Conservation (phyloP, 2,888 invertebrate species). For the Metallyticus violacea region DNA sequence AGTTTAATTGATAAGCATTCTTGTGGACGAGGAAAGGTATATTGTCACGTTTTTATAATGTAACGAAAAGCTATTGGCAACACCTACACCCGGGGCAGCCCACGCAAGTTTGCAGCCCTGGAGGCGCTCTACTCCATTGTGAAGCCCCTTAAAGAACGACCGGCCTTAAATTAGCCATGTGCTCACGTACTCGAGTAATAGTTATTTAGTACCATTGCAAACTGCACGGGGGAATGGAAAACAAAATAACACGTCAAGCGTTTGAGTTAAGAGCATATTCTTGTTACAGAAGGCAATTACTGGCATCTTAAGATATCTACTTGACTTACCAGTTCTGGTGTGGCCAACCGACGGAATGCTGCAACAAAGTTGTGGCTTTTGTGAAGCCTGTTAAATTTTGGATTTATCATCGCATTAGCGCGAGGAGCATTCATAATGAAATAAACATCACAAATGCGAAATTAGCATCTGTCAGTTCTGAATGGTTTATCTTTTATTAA, state of each 20-base stretch:
- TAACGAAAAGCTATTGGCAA: background rate
- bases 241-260: background rate
- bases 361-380: background rate
- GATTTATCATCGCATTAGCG: background rate
- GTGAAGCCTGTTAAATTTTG: background rate
- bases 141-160: background rate
- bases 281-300: background rate
- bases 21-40: background rate
- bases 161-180: background rate
- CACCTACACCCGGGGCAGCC: background rate
- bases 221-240: background rate
- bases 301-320: background rate
- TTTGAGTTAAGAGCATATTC: background rate
- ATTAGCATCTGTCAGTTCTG: no score
- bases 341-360: background rate
- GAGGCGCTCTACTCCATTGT: background rate
- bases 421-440: background rate
- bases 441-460: no score
- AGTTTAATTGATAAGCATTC: background rate
- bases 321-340: background rate
- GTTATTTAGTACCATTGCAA: background rate
- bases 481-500: no score
- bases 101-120: background rate
- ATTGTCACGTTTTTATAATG: background rate
- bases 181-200: background rate